phyloP scores from a whole-genome alignment of 2,113 vertebrate species.

The Ammodytes dubius region DNA sequence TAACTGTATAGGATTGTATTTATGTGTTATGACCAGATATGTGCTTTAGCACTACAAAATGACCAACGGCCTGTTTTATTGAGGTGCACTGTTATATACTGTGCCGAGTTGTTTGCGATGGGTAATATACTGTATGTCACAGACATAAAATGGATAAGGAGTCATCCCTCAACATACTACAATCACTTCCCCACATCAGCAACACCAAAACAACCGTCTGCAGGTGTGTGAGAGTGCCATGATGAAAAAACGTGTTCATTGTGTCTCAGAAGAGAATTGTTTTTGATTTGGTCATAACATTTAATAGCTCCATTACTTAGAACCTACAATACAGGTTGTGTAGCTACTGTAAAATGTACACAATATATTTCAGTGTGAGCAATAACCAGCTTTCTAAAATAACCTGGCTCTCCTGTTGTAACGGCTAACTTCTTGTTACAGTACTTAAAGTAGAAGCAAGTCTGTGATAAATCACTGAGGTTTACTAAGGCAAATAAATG shows the following conservation, averaged over 20 bases:
- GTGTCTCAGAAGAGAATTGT: constrained; percentile 37
- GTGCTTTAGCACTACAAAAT: constrained; percentile 9
- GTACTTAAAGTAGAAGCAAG: neutral
- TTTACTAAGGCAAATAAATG: constrained; percentile 63
- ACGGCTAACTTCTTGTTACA: constrained; percentile 29
- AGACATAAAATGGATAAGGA: constrained; percentile 30
- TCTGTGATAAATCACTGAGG: constrained; percentile 62
- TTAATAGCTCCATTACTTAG: constrained; percentile 48
- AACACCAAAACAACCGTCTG: constrained; percentile 35
- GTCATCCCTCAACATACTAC: constrained; percentile 43
- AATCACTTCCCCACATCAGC: constrained; percentile 60
- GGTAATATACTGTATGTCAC: constrained; percentile 25
- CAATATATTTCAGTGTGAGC: constrained; percentile 51
- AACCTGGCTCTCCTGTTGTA: constrained; percentile 33
- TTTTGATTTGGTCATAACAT: constrained; percentile 59
- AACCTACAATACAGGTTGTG: constrained; percentile 12
- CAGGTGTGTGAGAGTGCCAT: constrained; percentile 31
- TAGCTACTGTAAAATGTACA: constrained; percentile 29
- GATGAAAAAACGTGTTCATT: constrained; percentile 35
- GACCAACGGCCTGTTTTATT: constrained; percentile 24
- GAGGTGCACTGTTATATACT: constrained; percentile 9
- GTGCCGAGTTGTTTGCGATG: constrained; percentile 18
- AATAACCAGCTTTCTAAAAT: constrained; percentile 45
- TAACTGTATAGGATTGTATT: constrained; percentile 22
- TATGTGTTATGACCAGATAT: constrained; percentile 13